Evolutionary conservation across 1,140 invertebrate species (phyloP).

Genomic region (Chrysopa pallens): DNA sequence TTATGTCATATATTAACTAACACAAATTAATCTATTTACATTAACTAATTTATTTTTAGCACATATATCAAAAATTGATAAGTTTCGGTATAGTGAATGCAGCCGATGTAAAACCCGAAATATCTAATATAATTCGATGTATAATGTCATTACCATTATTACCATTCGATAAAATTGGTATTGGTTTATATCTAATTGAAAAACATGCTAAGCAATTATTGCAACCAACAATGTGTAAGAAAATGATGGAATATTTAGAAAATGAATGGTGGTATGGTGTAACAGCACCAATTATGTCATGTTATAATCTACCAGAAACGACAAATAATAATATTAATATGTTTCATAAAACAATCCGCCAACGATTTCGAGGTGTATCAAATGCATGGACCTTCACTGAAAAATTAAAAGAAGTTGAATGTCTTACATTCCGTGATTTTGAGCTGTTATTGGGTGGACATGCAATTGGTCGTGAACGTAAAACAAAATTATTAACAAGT

Average conservation of each 20-base stretch:
- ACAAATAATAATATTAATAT: slow-evolving; percentile 18
- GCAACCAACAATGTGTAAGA: slow-evolving; percentile 4
- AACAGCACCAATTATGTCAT: slow-evolving; percentile 16
- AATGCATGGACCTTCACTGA: slow-evolving; percentile 2
- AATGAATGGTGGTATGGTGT: slow-evolving; percentile 16
- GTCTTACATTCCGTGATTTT: neutral
- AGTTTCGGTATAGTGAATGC: slow-evolving; percentile 12
- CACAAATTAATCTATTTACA: neutral
- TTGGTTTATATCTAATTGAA: slow-evolving; percentile 14
- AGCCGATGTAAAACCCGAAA: slow-evolving; percentile 14
- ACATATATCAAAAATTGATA: slow-evolving; percentile 18
- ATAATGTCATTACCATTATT: slow-evolving; percentile 16
- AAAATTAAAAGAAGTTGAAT: slow-evolving; percentile 3
- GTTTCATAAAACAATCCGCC: slow-evolving; percentile 16
- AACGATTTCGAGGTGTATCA: neutral
- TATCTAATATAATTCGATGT: slow-evolving; percentile 16
- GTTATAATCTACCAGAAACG: slow-evolving; percentile 14
- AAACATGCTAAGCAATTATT: slow-evolving; percentile 11
- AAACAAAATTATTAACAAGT: neutral
- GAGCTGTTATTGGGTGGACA: neutral
- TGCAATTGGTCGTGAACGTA: neutral
- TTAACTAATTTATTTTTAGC: slow-evolving; percentile 11
- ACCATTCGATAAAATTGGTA: slow-evolving; percentile 16
- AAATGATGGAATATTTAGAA: slow-evolving; percentile 12
- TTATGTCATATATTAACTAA: too few species aligned